Conservation (phyloP, 2,797 vertebrate species). For the Sebastes minor region DNA sequence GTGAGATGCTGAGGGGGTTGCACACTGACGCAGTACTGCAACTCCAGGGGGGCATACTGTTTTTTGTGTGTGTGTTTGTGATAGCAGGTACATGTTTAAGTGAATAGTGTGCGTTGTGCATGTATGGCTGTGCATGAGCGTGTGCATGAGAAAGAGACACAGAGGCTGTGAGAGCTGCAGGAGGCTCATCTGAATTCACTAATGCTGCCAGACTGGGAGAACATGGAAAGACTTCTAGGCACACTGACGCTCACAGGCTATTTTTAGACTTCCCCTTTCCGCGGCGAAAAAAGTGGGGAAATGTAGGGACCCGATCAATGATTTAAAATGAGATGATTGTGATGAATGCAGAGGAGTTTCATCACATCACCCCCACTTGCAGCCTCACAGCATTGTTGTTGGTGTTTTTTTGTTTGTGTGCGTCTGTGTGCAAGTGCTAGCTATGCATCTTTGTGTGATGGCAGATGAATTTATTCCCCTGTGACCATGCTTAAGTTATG, state of each 20-base stretch:
- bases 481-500: slow-evolving; percentile 32
- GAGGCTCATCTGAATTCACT: slow-evolving; percentile 75
- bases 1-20: slow-evolving; percentile 38
- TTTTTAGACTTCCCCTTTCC: slow-evolving; percentile 73
- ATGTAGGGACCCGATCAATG: slow-evolving; percentile 72
- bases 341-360: slow-evolving; percentile 69
- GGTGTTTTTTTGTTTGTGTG: slow-evolving; percentile 11
- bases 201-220: slow-evolving; percentile 70
- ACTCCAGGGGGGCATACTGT: slow-evolving; percentile 36
- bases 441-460: slow-evolving; percentile 15
- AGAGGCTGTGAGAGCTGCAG: slow-evolving; percentile 62
- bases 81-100: slow-evolving; percentile 43
- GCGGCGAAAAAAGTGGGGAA: slow-evolving; percentile 56
- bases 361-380: slow-evolving; percentile 47
- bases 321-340: slow-evolving; percentile 73
- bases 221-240: slow-evolving; percentile 75
- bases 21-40: slow-evolving; percentile 33
- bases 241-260: slow-evolving; percentile 64
- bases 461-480: slow-evolving; percentile 41
- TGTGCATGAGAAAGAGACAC: slow-evolving; percentile 39
- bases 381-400: slow-evolving; percentile 38
- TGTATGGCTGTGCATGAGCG: neutral
- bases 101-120: slow-evolving; percentile 18
- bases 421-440: neutral
- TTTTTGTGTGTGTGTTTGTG: slow-evolving; percentile 17